phyloP scores from a whole-genome alignment of 2,113 vertebrate species.

The Blennius ocellaris region DNA sequence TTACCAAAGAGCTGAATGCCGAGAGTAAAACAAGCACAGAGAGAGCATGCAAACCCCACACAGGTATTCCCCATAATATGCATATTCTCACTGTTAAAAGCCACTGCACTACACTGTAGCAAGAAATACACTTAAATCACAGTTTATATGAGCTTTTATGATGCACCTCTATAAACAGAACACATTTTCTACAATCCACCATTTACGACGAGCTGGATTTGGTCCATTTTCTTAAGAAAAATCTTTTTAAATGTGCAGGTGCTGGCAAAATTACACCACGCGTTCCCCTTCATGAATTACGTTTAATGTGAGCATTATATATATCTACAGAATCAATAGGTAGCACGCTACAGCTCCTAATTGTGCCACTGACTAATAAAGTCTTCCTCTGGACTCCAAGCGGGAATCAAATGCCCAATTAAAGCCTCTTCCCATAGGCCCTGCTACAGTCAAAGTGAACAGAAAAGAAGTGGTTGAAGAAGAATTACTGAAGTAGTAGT shows the following conservation, averaged over 20 bases:
- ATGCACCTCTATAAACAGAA: conserved; percentile 8
- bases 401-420: conserved; percentile 49
- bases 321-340: conserved; percentile 11
- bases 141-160: not conserved
- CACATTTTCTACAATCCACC: not conserved
- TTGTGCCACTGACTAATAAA: conserved; percentile 34
- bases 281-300: not conserved
- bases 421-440: conserved; percentile 47
- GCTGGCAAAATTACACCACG: not conserved
- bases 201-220: not conserved
- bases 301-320: not conserved
- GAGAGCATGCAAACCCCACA: no score
- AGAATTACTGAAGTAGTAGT: conserved; percentile 24
- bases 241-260: not conserved
- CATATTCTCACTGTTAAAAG: no score
- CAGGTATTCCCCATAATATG: no score
- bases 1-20: no score
- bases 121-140: no score
- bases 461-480: conserved; percentile 11
- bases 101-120: no score
- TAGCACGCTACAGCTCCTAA: conserved; percentile 19
- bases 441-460: conserved; percentile 36
- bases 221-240: not conserved
- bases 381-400: conserved; percentile 26
- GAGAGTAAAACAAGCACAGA: no score